These are phyloP conservation scores for Calonectris borealis DNA, from an alignment of 2,113 vertebrate genomes.

Conservation along the genomic window DNA sequence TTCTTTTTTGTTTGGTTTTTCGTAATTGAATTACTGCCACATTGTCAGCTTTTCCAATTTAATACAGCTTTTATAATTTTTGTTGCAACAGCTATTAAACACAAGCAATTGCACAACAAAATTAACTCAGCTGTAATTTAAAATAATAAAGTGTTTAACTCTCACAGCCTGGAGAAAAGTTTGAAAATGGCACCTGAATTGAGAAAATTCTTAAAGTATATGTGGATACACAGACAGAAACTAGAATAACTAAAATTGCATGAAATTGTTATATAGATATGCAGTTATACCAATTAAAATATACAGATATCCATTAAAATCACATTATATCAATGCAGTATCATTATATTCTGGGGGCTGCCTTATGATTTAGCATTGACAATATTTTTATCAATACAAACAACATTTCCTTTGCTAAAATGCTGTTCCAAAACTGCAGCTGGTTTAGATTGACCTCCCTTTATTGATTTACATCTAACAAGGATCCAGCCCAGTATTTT, in stretches of 20 bases:
- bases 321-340: background rate
- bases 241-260: background rate
- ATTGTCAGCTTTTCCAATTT: background rate
- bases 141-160: background rate
- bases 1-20: background rate
- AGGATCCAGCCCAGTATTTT: conserved; percentile 21
- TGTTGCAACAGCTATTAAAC: background rate
- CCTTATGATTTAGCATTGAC: conserved; percentile 16
- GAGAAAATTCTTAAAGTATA: background rate
- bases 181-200: background rate
- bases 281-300: background rate
- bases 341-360: background rate
- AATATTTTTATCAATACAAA: conserved; percentile 44
- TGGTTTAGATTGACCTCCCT: conserved; percentile 33
- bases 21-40: background rate
- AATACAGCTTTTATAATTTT: background rate
- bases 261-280: background rate
- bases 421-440: background rate
- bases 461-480: conserved; percentile 47
- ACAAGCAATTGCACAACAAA: conserved; percentile 3
- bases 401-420: conserved; percentile 51
- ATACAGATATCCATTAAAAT: background rate
- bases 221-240: background rate
- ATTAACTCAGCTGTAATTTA: background rate
- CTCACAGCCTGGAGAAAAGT: background rate